Evolutionary conservation across 2,888 invertebrate species (phyloP).

Genomic region (Phortica magna): DNA sequence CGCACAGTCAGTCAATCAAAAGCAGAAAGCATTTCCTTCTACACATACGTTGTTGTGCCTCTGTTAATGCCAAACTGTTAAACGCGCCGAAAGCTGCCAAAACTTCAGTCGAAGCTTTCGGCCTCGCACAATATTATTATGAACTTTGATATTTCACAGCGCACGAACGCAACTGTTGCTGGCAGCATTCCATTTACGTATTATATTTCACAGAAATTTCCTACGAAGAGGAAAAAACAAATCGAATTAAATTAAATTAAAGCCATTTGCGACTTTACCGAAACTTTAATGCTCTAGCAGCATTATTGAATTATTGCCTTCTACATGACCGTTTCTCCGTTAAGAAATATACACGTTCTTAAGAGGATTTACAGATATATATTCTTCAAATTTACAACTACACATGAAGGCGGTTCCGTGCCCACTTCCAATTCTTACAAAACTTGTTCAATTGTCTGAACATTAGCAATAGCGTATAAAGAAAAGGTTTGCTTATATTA

Average conservation of each 20-base stretch:
- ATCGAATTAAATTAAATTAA: background rate
- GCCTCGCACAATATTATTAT: background rate
- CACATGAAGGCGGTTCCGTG: no score
- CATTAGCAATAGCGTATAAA: no score
- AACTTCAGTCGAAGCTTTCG: background rate
- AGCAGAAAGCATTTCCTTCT: slow-evolving; percentile 18
- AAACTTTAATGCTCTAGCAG: background rate
- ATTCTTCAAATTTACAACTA: no score
- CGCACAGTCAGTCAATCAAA: slow-evolving; percentile 39
- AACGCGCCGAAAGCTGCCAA: background rate
- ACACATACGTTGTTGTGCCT: background rate
- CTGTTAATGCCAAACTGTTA: background rate
- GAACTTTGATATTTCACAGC: slow-evolving; percentile 28
- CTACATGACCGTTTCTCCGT: no score
- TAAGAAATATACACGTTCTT: no score
- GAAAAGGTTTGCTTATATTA: no score
- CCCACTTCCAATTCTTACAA: no score
- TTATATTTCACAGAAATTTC: background rate
- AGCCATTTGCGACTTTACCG: background rate
- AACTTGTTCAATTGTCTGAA: no score
- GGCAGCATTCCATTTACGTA: slow-evolving; percentile 1
- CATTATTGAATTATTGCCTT: no score
- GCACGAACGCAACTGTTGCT: background rate
- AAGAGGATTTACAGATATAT: no score
- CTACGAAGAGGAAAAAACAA: background rate